phyloP scores from a whole-genome alignment of 2,888 invertebrate species.

The Ganaspis brasiliensis region DNA sequence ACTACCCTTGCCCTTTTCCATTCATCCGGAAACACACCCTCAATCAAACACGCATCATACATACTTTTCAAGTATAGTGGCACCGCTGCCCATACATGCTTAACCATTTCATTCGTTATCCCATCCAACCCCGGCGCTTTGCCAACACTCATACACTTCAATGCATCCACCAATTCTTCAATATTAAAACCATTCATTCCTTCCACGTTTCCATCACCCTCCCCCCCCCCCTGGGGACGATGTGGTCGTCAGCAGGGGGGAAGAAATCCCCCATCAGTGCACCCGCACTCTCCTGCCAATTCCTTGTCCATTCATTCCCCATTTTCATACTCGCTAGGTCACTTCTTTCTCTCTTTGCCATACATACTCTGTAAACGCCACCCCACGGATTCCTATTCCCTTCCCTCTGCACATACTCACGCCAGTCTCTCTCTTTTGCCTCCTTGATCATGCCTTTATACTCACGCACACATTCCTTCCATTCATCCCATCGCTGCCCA shows the following conservation, averaged over 20 bases:
- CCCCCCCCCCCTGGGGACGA: too few species aligned
- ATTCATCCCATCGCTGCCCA: too few species aligned
- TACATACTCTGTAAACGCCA: background rate
- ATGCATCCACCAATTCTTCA: constrained; percentile 1
- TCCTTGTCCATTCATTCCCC: too few species aligned
- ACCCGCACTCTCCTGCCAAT: too few species aligned
- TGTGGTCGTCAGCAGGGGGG: too few species aligned
- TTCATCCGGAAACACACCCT: background rate
- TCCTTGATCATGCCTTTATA: too few species aligned
- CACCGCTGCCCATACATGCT: background rate
- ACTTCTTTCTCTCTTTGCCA: too few species aligned
- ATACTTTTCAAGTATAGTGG: constrained; percentile 21
- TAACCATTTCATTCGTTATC: constrained; percentile 18
- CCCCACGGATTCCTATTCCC: constrained; percentile 30
- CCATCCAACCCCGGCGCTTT: constrained; percentile 45
- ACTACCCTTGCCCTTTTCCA: constrained; percentile 42
- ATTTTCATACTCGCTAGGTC: too few species aligned
- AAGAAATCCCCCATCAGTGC: too few species aligned
- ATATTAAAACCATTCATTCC: background rate
- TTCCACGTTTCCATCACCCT: background rate
- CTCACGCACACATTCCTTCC: too few species aligned
- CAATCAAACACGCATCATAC: constrained; percentile 32
- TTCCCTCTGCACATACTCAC: background rate
- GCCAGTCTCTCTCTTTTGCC: constrained; percentile 27
- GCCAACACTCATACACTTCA: background rate